A percentile compares a stretch with the other conserved stretches of the same genome.
These are phyloP conservation scores for Hippolais icterina DNA, from an alignment of 2,113 vertebrate species.

Conservation along the genomic window DNA sequence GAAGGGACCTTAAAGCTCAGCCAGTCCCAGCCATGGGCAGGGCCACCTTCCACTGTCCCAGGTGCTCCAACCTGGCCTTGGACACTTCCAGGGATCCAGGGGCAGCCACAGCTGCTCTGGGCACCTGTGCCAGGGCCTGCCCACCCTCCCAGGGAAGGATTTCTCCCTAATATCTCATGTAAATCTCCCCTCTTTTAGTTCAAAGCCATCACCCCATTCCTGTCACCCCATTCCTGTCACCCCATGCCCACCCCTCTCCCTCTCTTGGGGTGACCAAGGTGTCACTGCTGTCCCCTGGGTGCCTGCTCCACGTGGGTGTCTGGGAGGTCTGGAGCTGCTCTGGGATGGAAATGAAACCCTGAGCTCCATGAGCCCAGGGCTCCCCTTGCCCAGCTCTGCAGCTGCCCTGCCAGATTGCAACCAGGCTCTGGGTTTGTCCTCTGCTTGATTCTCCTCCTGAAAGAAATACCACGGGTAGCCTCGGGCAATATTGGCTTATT, in stretches of 20 bases:
- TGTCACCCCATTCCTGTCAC: neutral
- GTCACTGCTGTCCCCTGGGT: neutral
- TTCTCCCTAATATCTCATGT: neutral
- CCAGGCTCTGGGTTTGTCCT: neutral
- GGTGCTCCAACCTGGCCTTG: neutral
- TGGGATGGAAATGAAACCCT: accelerated
- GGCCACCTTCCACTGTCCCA: neutral
- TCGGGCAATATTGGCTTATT: neutral
- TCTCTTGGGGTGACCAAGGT: neutral
- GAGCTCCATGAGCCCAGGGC: neutral
- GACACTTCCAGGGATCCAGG: neutral
- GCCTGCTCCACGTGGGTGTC: accelerated
- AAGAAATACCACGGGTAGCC: neutral
- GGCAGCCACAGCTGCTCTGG: neutral
- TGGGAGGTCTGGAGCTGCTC: accelerated
- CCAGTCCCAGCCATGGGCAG: neutral
- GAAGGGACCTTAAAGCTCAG: neutral
- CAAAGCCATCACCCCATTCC: neutral
- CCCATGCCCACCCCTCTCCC: neutral
- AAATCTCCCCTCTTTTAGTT: neutral
- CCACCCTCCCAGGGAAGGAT: neutral
- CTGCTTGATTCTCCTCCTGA: neutral
- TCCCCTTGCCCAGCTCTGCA: neutral
- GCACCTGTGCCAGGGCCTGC: neutral
- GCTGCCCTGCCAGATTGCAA: neutral